Evolutionary conservation across 2,888 invertebrate species (phyloP).

Genomic region (Tenthredo amoena): DNA sequence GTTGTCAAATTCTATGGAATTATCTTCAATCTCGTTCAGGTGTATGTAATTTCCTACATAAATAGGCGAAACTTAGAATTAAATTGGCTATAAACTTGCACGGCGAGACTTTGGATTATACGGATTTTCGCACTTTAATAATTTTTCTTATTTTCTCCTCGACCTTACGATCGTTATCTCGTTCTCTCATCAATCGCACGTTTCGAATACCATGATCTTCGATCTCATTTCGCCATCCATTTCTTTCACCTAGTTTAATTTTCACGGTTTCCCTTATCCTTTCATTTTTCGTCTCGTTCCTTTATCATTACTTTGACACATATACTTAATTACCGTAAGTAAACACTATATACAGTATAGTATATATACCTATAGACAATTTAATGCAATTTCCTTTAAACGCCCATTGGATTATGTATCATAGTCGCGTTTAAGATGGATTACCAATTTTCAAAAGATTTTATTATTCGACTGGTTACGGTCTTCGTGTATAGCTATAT

Average conservation of each 20-base stretch:
- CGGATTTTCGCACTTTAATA: background rate
- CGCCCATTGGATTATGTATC: no score
- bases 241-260: background rate
- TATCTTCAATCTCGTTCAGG: background rate
- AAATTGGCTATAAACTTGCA: background rate
- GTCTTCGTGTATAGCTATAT: no score
- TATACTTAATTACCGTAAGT: background rate
- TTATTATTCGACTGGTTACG: background rate
- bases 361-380: background rate
- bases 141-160: conserved; percentile 35
- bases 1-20: background rate
- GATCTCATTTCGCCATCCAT: background rate
- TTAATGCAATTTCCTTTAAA: background rate
- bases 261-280: background rate
- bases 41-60: no score
- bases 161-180: background rate
- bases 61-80: background rate
- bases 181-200: background rate
- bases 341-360: background rate
- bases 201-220: background rate
- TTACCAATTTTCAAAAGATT: background rate
- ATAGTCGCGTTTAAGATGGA: no score
- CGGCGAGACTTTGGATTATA: conserved; percentile 17
- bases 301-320: background rate
- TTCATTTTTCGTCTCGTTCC: background rate